Conservation (phyloP, 64 coral and sea anemone species). For the Montipora foliosa region DNA sequence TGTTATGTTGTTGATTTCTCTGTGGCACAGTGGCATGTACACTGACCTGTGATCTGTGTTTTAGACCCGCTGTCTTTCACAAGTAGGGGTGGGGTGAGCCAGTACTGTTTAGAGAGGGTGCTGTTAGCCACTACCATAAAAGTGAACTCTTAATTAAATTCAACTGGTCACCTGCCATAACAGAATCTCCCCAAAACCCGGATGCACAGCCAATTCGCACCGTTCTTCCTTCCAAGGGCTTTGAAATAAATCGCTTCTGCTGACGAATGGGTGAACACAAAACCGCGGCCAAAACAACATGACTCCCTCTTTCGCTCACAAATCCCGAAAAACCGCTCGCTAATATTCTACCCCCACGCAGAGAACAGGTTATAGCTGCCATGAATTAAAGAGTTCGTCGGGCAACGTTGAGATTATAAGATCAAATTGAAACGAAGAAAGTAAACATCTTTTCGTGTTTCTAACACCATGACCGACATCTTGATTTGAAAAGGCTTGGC, state of each 20-base stretch:
- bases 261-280: background rate
- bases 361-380: background rate
- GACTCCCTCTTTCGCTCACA: background rate
- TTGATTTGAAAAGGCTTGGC: background rate
- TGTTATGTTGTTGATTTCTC: too few species aligned
- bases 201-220: constrained; percentile 97
- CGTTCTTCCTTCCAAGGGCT: constrained; percentile 88
- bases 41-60: too few species aligned
- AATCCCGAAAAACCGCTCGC: background rate
- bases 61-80: too few species aligned
- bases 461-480: too few species aligned
- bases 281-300: background rate
- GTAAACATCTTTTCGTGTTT: too few species aligned
- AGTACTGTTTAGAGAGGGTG: background rate
- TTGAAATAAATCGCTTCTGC: constrained; percentile 64
- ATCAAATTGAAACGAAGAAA: background rate
- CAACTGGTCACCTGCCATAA: constrained; percentile 67
- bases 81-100: too few species aligned
- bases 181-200: constrained; percentile 99
- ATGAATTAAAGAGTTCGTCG: background rate
- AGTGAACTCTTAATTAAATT: background rate
- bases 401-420: background rate
- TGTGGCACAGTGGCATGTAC: too few species aligned
- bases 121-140: background rate
- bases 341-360: background rate